A percentile compares a stretch with the other conserved stretches of the same genome.
These are phyloP conservation scores for Macrosiphum euphorbiae DNA, from an alignment of 2,888 invertebrate species.

Conservation along the genomic window DNA sequence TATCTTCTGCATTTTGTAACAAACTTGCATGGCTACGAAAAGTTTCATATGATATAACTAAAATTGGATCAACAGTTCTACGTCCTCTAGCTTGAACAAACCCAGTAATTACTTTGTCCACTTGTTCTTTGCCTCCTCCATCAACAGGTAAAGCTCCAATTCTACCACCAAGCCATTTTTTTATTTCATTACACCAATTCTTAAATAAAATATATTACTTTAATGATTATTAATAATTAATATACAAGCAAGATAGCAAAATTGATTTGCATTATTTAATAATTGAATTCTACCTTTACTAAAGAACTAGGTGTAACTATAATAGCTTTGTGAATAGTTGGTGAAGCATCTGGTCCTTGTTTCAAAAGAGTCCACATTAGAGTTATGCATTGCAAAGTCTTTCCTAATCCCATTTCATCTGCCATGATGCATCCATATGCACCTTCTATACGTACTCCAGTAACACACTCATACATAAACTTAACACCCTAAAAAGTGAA, in stretches of 20 bases:
- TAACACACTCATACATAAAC: constrained; percentile 99
- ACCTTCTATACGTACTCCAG: constrained; percentile 87
- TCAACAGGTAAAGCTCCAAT: constrained; percentile 87
- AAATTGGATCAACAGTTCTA: constrained; percentile 86
- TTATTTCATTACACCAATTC: constrained; percentile 99
- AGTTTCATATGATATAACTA: constrained; percentile 99
- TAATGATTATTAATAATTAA: background rate
- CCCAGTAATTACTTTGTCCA: constrained; percentile 82
- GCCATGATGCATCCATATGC: constrained; percentile 99
- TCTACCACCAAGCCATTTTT: constrained; percentile 93
- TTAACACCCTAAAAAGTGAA: constrained; percentile 81
- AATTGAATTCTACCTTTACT: constrained; percentile 78
- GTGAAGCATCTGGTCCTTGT: constrained; percentile 93
- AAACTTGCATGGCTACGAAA: constrained; percentile 94
- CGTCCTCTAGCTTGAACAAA: constrained; percentile 87
- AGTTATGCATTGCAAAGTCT: constrained; percentile 97
- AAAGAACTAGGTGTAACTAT: constrained; percentile 98
- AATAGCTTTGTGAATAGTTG: constrained; percentile 91
- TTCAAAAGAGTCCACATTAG: constrained; percentile 93
- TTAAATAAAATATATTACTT: constrained; percentile 68
- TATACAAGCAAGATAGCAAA: background rate
- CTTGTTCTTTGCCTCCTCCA: constrained; percentile 88
- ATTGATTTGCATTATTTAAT: background rate
- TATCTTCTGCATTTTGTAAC: constrained; percentile 85
- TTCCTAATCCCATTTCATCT: constrained; percentile 99